These are phyloP conservation scores for Hetaerina americana DNA, from an alignment of 1,140 invertebrate genomes.

Conservation along the genomic window DNA sequence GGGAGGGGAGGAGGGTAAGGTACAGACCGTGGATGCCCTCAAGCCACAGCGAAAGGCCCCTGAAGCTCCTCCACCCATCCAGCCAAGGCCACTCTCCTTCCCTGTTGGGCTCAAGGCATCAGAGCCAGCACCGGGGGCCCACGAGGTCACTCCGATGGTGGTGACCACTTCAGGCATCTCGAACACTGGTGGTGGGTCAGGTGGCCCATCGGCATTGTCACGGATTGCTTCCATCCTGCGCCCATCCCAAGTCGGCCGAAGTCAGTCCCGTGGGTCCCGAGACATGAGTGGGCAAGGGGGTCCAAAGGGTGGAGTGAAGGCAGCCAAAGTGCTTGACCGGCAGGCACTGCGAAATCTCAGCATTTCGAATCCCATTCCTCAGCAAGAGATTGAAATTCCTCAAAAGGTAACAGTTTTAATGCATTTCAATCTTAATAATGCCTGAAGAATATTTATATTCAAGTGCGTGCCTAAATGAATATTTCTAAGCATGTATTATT, in stretches of 20 bases:
- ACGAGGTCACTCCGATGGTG: not conserved
- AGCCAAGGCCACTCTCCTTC: conserved; percentile 31
- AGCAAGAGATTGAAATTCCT: conserved; percentile 47
- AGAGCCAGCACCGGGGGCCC: not conserved
- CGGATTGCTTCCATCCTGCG: conserved; percentile 6
- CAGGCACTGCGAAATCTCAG: conserved; percentile 55
- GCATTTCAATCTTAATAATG: no score
- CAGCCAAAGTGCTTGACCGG: conserved; percentile 50
- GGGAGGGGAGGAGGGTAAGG: conserved; percentile 18
- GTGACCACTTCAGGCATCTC: not conserved
- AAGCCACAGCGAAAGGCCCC: not conserved
- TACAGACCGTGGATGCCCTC: conserved; percentile 8
- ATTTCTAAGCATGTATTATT: no score
- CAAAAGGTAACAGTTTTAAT: conserved; percentile 39
- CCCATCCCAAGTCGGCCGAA: conserved; percentile 16
- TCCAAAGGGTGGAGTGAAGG: conserved; percentile 35
- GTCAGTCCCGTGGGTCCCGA: conserved; percentile 57
- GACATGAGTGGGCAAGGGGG: conserved; percentile 20
- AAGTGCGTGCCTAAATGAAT: no score
- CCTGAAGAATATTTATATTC: no score
- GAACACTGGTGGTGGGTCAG: not conserved
- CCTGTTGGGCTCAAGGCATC: conserved; percentile 24
- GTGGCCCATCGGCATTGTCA: not conserved
- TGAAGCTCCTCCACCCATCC: conserved; percentile 6
- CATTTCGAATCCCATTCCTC: conserved; percentile 67